Evolutionary conservation across 2,797 vertebrate species (phyloP).

Genomic region (Merluccius polli): DNA sequence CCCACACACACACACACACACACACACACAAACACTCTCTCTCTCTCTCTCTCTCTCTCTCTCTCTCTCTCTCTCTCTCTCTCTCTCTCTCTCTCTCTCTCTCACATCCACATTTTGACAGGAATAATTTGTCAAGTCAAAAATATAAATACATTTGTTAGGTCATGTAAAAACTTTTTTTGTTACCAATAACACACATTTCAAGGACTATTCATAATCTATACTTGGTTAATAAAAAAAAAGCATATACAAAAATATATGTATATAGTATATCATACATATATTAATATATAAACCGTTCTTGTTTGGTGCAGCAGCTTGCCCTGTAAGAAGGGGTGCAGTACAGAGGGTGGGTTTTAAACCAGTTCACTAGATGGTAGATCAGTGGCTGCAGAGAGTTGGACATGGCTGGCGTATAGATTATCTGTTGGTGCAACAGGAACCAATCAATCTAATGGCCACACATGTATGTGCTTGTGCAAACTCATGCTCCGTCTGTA

Average conservation of each 20-base stretch:
- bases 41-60: neutral
- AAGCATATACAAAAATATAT: neutral
- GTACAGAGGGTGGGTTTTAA: slow-evolving; percentile 19
- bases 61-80: neutral
- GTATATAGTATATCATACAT: no score
- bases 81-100: neutral
- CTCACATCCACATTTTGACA: neutral
- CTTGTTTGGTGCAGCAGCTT: neutral
- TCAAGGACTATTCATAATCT: no score
- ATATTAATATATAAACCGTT: neutral
- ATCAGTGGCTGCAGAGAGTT: slow-evolving; percentile 44
- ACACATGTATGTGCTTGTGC: slow-evolving; percentile 33
- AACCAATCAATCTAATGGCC: slow-evolving; percentile 56
- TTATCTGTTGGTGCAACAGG: slow-evolving; percentile 58
- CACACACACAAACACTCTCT: neutral
- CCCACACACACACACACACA: neutral
- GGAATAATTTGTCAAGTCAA: neutral
- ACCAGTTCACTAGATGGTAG: slow-evolving; percentile 28
- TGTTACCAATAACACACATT: no score
- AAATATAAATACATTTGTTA: neutral
- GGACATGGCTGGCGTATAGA: slow-evolving; percentile 56
- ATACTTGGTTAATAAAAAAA: neutral
- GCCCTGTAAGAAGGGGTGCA: neutral
- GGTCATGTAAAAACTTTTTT: no score
- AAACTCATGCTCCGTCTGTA: neutral